A percentile compares a stretch with the other conserved stretches of the same genome.
Evolutionary conservation across 2,888 invertebrate species (phyloP).

Genomic region (Lepidochitona cinerea): DNA sequence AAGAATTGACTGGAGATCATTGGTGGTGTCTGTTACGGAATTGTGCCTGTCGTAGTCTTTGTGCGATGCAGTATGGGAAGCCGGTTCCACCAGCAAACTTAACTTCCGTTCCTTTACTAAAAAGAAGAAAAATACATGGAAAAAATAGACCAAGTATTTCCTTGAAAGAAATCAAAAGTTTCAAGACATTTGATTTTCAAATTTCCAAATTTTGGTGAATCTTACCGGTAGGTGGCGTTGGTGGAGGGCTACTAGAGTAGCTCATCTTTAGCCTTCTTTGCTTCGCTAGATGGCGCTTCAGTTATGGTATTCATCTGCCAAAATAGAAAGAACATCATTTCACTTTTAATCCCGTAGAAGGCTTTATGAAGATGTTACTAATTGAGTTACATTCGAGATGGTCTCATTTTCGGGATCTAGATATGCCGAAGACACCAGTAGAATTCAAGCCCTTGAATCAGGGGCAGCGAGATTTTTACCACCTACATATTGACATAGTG

Average conservation of each 20-base stretch:
- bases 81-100: conserved; percentile 4
- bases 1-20: background rate
- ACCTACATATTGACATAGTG: no score
- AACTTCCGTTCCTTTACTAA: background rate
- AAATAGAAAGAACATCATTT: background rate
- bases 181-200: no score
- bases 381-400: no score
- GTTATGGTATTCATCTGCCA: background rate
- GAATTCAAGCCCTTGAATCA: no score
- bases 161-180: background rate
- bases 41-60: background rate
- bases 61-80: background rate
- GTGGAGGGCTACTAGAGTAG: background rate
- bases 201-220: background rate
- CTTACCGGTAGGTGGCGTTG: background rate
- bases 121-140: background rate
- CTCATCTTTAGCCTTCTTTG: background rate
- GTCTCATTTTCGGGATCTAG: no score
- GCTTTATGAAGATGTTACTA: no score
- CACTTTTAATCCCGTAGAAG: no score
- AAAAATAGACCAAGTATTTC: background rate
- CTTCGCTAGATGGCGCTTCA: background rate
- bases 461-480: no score
- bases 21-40: background rate
- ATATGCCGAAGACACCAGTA: no score